Percentiles rank a stretch among this genome's conserved stretches.
phyloP scores from a whole-genome alignment of 2,113 vertebrate genomes.

The Mixornis gularis region DNA sequence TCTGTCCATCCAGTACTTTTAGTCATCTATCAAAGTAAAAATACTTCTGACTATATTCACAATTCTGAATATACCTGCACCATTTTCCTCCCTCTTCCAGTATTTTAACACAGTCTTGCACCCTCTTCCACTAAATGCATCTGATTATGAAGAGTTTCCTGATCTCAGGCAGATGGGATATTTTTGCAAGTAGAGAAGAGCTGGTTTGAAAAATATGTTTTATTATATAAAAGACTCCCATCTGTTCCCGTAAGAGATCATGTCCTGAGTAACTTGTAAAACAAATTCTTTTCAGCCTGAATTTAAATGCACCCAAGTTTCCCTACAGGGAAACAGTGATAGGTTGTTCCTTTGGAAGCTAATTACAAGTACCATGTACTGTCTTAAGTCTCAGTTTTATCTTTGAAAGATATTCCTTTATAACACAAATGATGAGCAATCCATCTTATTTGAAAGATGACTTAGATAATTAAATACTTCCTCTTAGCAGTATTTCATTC shows the following conservation, averaged over 20 bases:
- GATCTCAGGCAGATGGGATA: background rate
- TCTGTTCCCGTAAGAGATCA: background rate
- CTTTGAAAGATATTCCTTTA: background rate
- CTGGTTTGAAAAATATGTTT: background rate
- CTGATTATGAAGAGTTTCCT: background rate
- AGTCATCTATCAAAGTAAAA: background rate
- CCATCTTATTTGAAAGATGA: background rate
- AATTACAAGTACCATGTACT: background rate
- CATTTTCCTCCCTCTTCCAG: background rate
- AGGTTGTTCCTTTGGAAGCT: background rate
- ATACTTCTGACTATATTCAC: background rate
- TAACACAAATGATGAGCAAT: background rate
- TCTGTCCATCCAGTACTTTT: background rate
- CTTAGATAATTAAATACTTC: background rate
- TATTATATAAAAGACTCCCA: background rate
- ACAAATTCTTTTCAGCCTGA: background rate
- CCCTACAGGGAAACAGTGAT: background rate
- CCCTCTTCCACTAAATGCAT: background rate
- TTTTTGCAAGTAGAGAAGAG: background rate
- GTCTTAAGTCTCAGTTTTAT: background rate
- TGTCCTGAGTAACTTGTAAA: background rate
- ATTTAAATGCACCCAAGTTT: background rate
- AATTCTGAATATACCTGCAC: background rate
- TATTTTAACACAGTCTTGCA: background rate
- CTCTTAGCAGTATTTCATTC: background rate